Evolutionary conservation across 2,797 vertebrate genomes (phyloP).

Genomic region (Notoglanidium macrostoma): DNA sequence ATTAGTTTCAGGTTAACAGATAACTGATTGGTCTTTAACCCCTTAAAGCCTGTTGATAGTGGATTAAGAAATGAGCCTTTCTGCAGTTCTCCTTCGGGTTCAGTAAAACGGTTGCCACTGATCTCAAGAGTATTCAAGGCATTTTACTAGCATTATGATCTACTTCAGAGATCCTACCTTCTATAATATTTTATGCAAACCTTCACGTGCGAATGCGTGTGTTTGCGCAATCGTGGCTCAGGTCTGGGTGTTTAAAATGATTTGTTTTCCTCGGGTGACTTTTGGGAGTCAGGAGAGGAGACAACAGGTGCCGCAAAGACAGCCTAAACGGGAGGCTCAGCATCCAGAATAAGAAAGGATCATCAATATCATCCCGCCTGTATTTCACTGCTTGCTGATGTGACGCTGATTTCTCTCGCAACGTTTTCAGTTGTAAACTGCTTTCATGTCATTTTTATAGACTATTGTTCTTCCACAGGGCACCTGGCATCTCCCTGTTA

Average conservation of each 20-base stretch:
- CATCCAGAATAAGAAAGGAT: conserved; percentile 6
- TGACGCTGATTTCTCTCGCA: neutral
- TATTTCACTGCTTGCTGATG: neutral
- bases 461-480: neutral
- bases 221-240: neutral
- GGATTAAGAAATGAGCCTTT: neutral
- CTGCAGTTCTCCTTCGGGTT: neutral
- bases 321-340: neutral
- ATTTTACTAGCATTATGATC: neutral
- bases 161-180: neutral
- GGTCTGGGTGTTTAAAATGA: neutral
- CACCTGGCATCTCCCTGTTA: neutral
- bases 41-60: neutral
- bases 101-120: neutral
- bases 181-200: neutral
- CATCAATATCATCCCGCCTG: neutral
- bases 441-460: neutral
- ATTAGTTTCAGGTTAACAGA: neutral
- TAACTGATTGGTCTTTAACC: neutral
- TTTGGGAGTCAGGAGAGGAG: neutral
- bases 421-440: neutral
- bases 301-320: neutral
- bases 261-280: neutral
- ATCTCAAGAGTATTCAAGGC: neutral
- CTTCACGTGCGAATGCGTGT: neutral